phyloP scores from a whole-genome alignment of 2,797 vertebrate genomes.

The Cephalopachus bancanus region DNA sequence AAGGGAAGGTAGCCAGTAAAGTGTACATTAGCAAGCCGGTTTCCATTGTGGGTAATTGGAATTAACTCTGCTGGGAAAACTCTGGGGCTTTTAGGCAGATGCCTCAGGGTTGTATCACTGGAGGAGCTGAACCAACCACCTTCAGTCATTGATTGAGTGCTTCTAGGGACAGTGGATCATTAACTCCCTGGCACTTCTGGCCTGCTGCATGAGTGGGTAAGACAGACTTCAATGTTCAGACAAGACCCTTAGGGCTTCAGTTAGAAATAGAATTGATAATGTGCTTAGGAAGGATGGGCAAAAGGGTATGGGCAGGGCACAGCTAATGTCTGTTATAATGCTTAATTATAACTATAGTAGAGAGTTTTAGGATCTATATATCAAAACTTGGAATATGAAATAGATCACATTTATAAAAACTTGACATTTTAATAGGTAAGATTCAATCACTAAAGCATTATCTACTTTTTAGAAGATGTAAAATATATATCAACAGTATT shows the following conservation, averaged over 20 bases:
- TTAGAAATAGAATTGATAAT: neutral
- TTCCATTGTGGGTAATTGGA: neutral
- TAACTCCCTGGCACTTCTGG: neutral
- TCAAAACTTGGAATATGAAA: slow-evolving; percentile 44
- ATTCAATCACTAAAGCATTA: neutral
- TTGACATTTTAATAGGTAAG: neutral
- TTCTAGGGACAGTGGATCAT: neutral
- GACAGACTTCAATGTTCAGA: neutral
- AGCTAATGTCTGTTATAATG: neutral
- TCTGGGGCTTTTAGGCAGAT: neutral
- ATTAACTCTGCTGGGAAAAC: neutral
- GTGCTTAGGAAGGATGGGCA: neutral
- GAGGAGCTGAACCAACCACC: neutral
- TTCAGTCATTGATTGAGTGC: neutral
- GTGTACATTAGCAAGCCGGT: neutral
- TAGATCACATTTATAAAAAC: neutral
- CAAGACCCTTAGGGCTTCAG: neutral
- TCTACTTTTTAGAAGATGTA: neutral
- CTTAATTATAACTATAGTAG: neutral
- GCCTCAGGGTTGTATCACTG: neutral
- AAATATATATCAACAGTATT: neutral
- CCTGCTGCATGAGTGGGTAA: neutral
- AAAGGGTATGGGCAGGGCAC: neutral
- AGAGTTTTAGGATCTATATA: neutral
- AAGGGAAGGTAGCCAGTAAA: neutral